Base-by-base conservation (phyloP, 2,113 vertebrate species). In the Holacanthus passer region DNA sequence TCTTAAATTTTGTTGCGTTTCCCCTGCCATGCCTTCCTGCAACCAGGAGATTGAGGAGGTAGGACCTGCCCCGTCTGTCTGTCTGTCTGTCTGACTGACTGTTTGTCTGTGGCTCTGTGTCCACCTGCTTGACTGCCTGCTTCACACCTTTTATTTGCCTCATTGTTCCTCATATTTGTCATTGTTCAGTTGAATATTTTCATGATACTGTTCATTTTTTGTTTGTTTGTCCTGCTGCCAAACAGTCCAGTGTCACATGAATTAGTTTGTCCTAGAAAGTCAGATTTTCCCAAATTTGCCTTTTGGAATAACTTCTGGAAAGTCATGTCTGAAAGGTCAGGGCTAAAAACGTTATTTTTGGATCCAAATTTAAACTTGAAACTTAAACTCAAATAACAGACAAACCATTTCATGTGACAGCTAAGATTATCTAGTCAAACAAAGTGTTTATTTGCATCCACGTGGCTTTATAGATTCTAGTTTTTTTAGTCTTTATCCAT, bases 41-140 rank as follows among this genome's bases (percentile, higher is more conserved):
- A 93, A 66, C 89, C 90, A 99, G 98, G 98, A 99, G 96, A 98
- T 99, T 95, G 96, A 97, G 96, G 98, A 99, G 98, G 98, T 99
- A 99, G 97, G 98, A 98, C 92, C 81, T 77, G 70, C 56, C 83
- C 71, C 39, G 77, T 62, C 56, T 59, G 48, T 65, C 39, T 62
- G 66, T 81, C 63, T 48, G 27, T 59, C 29, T 47, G 32, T 52
- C 31, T 48, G 5, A 60, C 14, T 67, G 55, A 59, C 6, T 27
- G 7, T 35, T 31, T 45, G 10, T 64, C 17, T 66, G 53, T 58
- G 5, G 55, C 29, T 48, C 8, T 10, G 24, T 68, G 13, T 48
- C n/a, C 53, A 31, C 31, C 60, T n/a, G 20, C 10, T 37, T 24
- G 9, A 65, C 68, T 55, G 75, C 79, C 83, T 81, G 79, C 79